Percentiles rank a stretch among this genome's conserved stretches.
These are phyloP conservation scores for Dasypolia templi DNA, from an alignment of 2,888 invertebrate species.

Conservation along the genomic window DNA sequence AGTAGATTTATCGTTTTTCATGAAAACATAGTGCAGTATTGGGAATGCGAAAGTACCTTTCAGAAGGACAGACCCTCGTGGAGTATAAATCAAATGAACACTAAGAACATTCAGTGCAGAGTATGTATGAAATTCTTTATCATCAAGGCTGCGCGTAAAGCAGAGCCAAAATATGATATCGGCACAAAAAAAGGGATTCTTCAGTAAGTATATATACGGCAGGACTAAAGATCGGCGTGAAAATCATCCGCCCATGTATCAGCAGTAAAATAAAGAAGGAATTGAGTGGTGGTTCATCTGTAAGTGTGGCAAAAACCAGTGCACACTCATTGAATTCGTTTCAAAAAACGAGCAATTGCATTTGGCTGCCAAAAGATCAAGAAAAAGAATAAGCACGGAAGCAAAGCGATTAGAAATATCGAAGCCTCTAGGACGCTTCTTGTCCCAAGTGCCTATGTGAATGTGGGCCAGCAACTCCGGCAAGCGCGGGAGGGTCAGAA, in stretches of 20 bases:
- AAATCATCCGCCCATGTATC: background rate
- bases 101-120: too few relatives aligned
- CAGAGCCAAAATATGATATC: too few relatives aligned
- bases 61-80: too few relatives aligned
- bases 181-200: slow-evolving; percentile 3
- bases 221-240: slow-evolving; percentile 8
- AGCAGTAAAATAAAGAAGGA: slow-evolving; percentile 5
- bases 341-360: background rate
- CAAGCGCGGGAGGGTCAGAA: too few relatives aligned
- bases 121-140: too few relatives aligned
- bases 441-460: too few relatives aligned
- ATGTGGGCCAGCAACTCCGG: too few relatives aligned
- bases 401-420: background rate
- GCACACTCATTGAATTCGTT: slow-evolving; percentile 1
- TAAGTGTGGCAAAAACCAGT: background rate
- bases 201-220: slow-evolving; percentile 11
- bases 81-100: too few relatives aligned
- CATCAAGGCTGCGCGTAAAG: too few relatives aligned
- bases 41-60: too few relatives aligned
- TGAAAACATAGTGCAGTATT: too few relatives aligned
- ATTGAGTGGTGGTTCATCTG: background rate
- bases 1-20: slow-evolving; percentile 16
- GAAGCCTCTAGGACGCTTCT: too few relatives aligned
- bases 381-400: slow-evolving; percentile 1
- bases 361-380: background rate